Conservation (phyloP, 2,113 vertebrate genomes). For the Calcarius ornatus region DNA sequence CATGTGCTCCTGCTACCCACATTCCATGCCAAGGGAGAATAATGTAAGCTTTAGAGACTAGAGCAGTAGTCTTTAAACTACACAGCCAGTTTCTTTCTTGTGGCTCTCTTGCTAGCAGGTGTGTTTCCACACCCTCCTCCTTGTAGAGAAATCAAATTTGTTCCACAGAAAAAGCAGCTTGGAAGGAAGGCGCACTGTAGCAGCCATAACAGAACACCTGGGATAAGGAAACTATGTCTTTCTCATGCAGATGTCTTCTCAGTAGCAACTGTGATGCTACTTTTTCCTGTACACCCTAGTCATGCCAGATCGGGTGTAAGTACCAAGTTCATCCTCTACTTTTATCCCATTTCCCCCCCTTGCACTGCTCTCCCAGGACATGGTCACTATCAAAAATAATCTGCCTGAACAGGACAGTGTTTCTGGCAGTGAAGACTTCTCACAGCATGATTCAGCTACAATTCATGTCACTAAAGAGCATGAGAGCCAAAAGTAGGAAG, state of each 20-base stretch:
- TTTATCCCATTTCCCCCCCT: neutral
- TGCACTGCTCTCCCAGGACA: neutral
- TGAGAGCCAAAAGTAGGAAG: neutral
- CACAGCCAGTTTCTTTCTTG: neutral
- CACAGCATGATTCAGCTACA: neutral
- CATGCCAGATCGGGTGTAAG: neutral
- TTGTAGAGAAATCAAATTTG: neutral
- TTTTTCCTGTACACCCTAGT: neutral
- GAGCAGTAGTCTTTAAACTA: neutral
- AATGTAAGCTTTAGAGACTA: neutral
- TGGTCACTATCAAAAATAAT: neutral
- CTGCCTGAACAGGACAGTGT: neutral
- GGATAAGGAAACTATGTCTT: neutral
- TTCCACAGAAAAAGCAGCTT: neutral
- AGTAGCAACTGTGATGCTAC: neutral
- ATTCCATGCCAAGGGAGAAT: neutral
- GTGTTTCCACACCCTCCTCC: neutral
- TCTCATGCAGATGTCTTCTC: neutral
- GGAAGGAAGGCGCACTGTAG: neutral
- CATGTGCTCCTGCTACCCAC: neutral
- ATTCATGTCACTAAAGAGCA: neutral
- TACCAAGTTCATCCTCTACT: neutral
- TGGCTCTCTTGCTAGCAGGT: neutral
- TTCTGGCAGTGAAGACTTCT: neutral
- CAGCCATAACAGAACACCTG: neutral